Percentiles rank a stretch among this genome's conserved stretches.
phyloP scores from a whole-genome alignment of 2,888 invertebrate genomes.

The Fragum whitleyi region DNA sequence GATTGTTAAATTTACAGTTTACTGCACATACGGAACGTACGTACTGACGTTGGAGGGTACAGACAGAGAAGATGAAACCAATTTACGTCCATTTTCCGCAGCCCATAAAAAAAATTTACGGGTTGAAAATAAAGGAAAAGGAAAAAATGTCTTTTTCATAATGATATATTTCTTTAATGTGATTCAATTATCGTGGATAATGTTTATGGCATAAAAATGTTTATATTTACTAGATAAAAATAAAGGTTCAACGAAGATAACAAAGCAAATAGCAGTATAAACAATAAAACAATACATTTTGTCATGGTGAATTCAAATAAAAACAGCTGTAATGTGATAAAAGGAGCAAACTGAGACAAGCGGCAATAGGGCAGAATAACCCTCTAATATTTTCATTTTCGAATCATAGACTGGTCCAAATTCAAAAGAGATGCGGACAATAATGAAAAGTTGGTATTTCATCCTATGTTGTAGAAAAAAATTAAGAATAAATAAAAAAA shows the following conservation, averaged over 20 bases:
- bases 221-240: background rate
- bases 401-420: too few relatives aligned
- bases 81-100: too few relatives aligned
- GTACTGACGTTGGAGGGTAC: too few relatives aligned
- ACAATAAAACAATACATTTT: background rate
- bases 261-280: background rate
- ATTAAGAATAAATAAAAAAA: background rate
- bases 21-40: too few relatives aligned
- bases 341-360: background rate
- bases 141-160: too few relatives aligned
- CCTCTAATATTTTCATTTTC: too few relatives aligned
- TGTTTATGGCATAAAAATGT: background rate
- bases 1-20: too few relatives aligned
- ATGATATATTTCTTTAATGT: background rate
- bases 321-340: background rate
- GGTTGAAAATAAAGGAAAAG: too few relatives aligned
- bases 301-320: background rate
- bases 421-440: background rate
- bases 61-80: too few relatives aligned
- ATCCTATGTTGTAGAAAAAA: too few relatives aligned
- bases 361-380: too few relatives aligned
- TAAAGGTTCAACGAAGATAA: background rate
- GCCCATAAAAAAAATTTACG: too few relatives aligned
- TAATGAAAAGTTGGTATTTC: background rate
- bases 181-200: background rate